Evolutionary conservation across 1,140 invertebrate species (phyloP).

Genomic region (Sarcophaga bullata): DNA sequence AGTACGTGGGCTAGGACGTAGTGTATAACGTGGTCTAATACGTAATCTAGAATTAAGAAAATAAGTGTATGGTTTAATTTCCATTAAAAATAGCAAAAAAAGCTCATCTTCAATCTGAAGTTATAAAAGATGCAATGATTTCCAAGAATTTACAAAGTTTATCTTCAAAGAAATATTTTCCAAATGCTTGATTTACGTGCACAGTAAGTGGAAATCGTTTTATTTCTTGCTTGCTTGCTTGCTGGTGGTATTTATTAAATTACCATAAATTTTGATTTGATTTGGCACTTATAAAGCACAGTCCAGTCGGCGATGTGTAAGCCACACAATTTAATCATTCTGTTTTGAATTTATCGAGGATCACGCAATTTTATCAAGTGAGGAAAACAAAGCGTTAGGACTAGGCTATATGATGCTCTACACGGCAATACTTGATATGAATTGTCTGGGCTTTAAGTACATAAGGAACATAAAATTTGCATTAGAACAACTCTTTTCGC

Average conservation of each 20-base stretch:
- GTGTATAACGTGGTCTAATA: too few species aligned
- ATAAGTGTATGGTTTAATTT: not conserved
- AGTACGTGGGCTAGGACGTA: too few species aligned
- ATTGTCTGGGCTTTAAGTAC: too few species aligned
- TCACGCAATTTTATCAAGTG: not conserved
- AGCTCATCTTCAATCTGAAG: too few species aligned
- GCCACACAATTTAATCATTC: not conserved
- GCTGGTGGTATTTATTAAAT: slow-evolving; percentile 9
- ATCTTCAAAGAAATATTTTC: not conserved
- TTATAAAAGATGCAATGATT: not conserved
- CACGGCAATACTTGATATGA: too few species aligned
- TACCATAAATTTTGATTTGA: slow-evolving; percentile 1
- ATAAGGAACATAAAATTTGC: too few species aligned
- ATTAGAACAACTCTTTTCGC: too few species aligned
- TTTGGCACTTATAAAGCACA: not conserved
- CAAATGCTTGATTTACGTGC: slow-evolving; percentile 8
- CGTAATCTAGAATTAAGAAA: too few species aligned
- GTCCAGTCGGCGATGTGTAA: not conserved
- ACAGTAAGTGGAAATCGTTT: not conserved
- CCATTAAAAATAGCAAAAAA: not conserved
- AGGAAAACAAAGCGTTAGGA: too few species aligned
- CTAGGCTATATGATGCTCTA: too few species aligned
- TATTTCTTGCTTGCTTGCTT: not conserved
- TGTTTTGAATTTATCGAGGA: not conserved
- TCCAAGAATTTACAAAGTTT: not conserved